Conservation (phyloP, 2,888 invertebrate species). For the Acronicta leporina region DNA sequence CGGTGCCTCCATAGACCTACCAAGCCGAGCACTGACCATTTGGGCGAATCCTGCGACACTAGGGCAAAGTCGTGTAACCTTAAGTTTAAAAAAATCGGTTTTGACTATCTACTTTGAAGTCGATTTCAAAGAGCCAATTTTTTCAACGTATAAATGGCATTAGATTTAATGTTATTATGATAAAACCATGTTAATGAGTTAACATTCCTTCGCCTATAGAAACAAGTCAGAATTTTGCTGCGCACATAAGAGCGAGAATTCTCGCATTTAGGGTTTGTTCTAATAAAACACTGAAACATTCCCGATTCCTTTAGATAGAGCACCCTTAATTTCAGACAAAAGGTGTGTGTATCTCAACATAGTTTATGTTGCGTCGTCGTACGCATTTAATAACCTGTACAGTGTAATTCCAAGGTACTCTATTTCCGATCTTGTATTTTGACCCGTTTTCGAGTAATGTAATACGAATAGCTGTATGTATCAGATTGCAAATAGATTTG, state of each 20-base stretch:
- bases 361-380: slow-evolving; percentile 42
- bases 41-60: slow-evolving; percentile 33
- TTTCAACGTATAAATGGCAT: slow-evolving; percentile 6
- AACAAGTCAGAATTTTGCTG: background rate
- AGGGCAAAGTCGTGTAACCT: background rate
- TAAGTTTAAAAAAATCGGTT: background rate
- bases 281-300: slow-evolving; percentile 24
- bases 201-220: slow-evolving; percentile 11
- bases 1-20: slow-evolving; percentile 72
- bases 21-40: slow-evolving; percentile 58
- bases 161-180: background rate
- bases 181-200: slow-evolving; percentile 9
- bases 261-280: slow-evolving; percentile 4
- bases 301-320: slow-evolving; percentile 8
- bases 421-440: slow-evolving; percentile 52
- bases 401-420: slow-evolving; percentile 53
- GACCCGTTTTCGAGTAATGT: slow-evolving; percentile 46
- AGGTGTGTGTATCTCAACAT: slow-evolving; percentile 40
- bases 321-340: slow-evolving; percentile 27
- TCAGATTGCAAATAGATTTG: slow-evolving; percentile 38
- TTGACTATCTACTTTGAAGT: too few relatives aligned
- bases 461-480: slow-evolving; percentile 17
- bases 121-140: too few relatives aligned
- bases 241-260: slow-evolving; percentile 5
- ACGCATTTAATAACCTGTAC: slow-evolving; percentile 47